phyloP scores from a whole-genome alignment of 2,797 vertebrate genomes.

The Spheniscus humboldti region DNA sequence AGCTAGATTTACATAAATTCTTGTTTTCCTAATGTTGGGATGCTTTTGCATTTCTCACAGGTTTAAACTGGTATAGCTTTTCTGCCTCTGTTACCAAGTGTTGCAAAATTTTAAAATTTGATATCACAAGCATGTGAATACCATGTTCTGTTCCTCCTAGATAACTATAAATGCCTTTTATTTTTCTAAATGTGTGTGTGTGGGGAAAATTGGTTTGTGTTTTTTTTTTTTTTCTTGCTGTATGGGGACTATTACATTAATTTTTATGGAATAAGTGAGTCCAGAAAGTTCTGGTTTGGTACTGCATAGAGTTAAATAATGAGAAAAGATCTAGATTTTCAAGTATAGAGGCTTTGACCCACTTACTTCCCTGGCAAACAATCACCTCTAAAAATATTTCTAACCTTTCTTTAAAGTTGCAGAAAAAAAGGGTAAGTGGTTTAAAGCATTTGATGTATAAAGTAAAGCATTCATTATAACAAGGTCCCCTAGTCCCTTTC shows the following conservation, averaged over 20 bases:
- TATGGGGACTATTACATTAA: not conserved
- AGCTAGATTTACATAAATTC: not conserved
- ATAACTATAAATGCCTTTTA: not conserved
- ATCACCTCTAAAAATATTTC: constrained; percentile 26
- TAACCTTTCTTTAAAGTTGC: constrained; percentile 14
- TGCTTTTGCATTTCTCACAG: not conserved
- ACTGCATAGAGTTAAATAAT: not conserved
- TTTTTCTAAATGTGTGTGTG: not conserved
- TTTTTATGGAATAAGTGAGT: not conserved
- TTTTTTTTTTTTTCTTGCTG: not conserved
- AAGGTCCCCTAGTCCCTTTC: not conserved
- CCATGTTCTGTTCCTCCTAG: not conserved
- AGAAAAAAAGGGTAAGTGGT: not conserved
- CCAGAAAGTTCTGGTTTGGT: not conserved
- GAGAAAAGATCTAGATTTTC: not conserved
- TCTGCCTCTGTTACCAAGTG: not conserved
- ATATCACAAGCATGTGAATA: not conserved
- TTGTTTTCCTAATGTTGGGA: not conserved
- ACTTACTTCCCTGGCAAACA: not conserved
- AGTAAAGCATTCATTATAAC: constrained; percentile 18
- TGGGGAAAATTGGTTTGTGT: fast-evolving
- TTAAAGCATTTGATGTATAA: constrained; percentile 29
- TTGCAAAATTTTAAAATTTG: not conserved
- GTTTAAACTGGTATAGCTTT: not conserved
- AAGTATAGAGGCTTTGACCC: not conserved